Evolutionary conservation across 2,797 vertebrate genomes (phyloP), one percentile per base, ranked within the genome.

Genomic region (Argya squamiceps): DNA sequence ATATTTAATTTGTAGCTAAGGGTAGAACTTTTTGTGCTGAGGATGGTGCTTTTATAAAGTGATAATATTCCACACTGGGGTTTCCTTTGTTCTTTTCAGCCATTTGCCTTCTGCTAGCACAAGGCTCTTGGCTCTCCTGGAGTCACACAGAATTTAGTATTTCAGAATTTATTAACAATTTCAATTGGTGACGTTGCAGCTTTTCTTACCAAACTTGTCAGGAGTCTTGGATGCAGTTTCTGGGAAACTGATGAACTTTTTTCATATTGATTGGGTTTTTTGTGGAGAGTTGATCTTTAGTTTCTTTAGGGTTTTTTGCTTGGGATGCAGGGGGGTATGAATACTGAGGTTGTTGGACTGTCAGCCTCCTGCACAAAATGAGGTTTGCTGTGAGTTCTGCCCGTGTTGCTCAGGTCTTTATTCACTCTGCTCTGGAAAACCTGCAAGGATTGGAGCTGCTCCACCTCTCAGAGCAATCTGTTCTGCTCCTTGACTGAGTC

Each of bases 201-300:
- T 76, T 59, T 75, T 34, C n/a, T 83, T n/a, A 29, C 15, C 21
- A 49, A 69, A 53, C 23, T 3, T 13, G 18, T 64, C 32, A 12
- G 37, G 55, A 55, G 5, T 24, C n/a, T 24, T 39, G 4, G 24
- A 18, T 75, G 26, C 22, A 26, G 0, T 46, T 81, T 32, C 9
- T 16, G 43, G 39, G n/a, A 53, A 18, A 23, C 14, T 8, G 37
- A n/a, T 44, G 6, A 65, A 5, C 10, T 30, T 46, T 23, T 73
- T 22, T 21, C 7, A 1, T 30, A 2, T 17, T 17, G 14, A 27
- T 23, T 16, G 7, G 1, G 1, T 3, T 21, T 43, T 41, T 5
- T 39, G 24, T 47, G 41, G 30, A 3, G 10, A 22, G 8, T 27
- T 64, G 24, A 18, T 76, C 64, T 26, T 23, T 34, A 36, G 17